These are phyloP conservation scores for Trididemnum nubilum DNA, from an alignment of 23 tunicate species.

Conservation along the genomic window DNA sequence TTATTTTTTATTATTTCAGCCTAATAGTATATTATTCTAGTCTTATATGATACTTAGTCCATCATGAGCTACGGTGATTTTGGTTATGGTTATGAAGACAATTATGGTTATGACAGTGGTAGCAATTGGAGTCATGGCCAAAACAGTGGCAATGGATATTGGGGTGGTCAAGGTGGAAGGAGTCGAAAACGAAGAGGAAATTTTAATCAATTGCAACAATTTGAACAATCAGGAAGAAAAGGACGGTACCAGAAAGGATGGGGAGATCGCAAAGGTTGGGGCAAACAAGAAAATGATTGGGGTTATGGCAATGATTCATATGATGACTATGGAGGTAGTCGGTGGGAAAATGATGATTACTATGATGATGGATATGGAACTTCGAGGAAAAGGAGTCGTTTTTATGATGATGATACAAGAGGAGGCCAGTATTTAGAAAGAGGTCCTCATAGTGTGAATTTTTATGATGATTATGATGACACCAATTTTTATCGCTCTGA, in stretches of 20 bases:
- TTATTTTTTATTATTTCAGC: too few relatives aligned
- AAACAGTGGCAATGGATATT: background rate
- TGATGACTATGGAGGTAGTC: conserved; percentile 8
- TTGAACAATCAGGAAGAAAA: conserved; percentile 11
- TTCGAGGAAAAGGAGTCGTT: conserved; percentile 9
- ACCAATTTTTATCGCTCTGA: background rate
- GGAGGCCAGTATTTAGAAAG: conserved; percentile 20
- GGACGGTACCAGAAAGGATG: background rate
- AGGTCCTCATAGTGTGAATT: conserved; percentile 36
- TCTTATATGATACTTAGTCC: too few relatives aligned
- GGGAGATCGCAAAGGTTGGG: background rate
- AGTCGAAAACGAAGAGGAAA: conserved; percentile 20
- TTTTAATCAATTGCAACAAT: conserved; percentile 32
- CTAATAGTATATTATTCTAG: too few relatives aligned
- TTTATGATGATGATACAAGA: conserved; percentile 22
- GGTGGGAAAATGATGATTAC: background rate
- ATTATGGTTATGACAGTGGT: conserved; percentile 8
- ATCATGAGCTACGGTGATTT: conserved; percentile 17
- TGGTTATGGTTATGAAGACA: conserved; percentile 23
- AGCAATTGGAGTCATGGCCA: too few relatives aligned
- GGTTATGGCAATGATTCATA: conserved; percentile 6
- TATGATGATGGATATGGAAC: conserved; percentile 25
- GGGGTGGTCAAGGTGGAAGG: background rate
- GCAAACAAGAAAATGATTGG: background rate
- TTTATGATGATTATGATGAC: conserved; percentile 39